Evolutionary conservation across 2,113 vertebrate genomes (phyloP).

Genomic region (Megatriorchis doriae): DNA sequence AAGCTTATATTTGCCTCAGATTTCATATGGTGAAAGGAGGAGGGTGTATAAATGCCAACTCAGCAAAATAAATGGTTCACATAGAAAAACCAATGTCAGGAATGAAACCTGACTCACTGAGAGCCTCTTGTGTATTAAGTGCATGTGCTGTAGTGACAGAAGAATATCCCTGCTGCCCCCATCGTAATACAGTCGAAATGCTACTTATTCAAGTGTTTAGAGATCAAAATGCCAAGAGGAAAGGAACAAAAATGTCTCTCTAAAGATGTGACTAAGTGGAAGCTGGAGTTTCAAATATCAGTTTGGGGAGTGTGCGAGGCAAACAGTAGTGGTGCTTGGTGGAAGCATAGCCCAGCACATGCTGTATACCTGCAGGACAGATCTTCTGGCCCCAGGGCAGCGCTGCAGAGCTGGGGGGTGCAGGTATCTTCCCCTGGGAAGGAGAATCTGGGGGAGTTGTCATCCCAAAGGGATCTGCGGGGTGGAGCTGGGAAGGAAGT

Average conservation of each 20-base stretch:
- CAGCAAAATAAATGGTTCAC: background rate
- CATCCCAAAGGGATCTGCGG: background rate
- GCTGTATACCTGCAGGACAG: background rate
- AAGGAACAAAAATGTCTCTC: background rate
- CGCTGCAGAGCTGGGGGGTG: background rate
- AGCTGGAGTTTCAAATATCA: background rate
- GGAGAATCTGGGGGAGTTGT: background rate
- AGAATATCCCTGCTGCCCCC: background rate
- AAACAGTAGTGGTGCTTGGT: background rate
- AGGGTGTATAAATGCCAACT: background rate
- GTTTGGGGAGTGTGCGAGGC: background rate
- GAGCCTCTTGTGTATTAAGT: background rate
- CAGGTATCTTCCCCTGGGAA: background rate
- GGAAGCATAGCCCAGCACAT: background rate
- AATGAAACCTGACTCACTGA: background rate
- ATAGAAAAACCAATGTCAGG: background rate
- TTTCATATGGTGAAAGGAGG: background rate
- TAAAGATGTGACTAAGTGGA: background rate
- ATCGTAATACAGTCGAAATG: background rate
- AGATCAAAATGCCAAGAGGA: slow-evolving; percentile 4
- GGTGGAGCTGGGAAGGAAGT: background rate
- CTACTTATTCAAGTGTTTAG: background rate
- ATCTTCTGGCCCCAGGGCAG: background rate
- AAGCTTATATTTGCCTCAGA: background rate
- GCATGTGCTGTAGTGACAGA: background rate